These are phyloP conservation scores for Miichthys miiuy DNA, from an alignment of 2,797 vertebrate genomes.

Conservation along the genomic window DNA sequence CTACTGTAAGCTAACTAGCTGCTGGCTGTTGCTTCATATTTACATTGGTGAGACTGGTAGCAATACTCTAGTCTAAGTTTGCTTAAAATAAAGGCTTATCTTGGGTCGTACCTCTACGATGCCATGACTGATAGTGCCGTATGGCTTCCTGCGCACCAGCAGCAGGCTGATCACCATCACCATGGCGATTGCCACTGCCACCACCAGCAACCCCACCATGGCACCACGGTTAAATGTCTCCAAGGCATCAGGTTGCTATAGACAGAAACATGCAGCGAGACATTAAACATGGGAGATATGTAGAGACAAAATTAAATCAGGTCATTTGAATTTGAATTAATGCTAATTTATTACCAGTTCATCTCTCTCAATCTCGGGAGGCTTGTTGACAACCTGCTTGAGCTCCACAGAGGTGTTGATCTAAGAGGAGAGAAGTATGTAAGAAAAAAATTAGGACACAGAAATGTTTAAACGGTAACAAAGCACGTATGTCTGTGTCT, in stretches of 20 bases:
- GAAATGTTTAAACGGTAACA: constrained; percentile 6
- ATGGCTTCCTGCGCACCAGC: constrained; percentile 92
- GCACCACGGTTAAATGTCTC: constrained; percentile 93
- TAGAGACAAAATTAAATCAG: neutral
- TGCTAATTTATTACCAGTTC: constrained; percentile 84
- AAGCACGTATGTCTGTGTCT: neutral
- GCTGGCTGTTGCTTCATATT: neutral
- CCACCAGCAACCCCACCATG: constrained; percentile 92
- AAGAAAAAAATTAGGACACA: neutral
- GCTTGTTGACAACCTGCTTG: constrained; percentile 90
- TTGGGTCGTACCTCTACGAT: constrained; percentile 90
- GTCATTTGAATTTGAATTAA: neutral
- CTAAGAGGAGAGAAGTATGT: constrained; percentile 65
- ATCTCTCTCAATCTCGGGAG: constrained; percentile 91
- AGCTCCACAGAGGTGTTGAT: constrained; percentile 90
- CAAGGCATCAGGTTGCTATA: constrained; percentile 90
- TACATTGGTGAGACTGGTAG: too few species aligned
- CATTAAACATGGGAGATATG: neutral
- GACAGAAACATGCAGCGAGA: constrained; percentile 9
- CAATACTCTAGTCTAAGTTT: too few species aligned
- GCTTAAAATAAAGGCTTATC: too few species aligned
- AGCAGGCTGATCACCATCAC: constrained; percentile 93
- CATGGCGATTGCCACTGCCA: constrained; percentile 93
- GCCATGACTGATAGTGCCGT: constrained; percentile 94
- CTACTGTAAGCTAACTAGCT: neutral